Base-by-base conservation (phyloP, 64 coral and sea anemone species). In the Montipora sp. region DNA sequence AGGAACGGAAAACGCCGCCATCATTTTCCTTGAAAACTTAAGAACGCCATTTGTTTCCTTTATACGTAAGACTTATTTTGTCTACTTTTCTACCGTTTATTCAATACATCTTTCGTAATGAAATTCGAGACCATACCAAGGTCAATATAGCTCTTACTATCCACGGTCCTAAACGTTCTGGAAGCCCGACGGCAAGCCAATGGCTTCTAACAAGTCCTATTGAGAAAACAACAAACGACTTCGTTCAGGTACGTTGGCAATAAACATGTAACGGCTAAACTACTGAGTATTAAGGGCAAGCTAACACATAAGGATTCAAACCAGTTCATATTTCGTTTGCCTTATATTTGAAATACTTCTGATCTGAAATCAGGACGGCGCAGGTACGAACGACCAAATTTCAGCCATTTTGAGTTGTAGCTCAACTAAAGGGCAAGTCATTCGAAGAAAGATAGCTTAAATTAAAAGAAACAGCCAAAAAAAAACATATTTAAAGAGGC, bases 71-170 rank as follows among this genome's bases (percentile, higher is more conserved):
- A 36, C 36, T 36, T 36, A 77, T 77, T 77, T 19, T 77, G 75
- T 77, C 36, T 20, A 1, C 16, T 78, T 48, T 71, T 45, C 45
- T 72, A n/a, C 20, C n/a, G 15, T 16, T 49, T 71, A 48, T 85
- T 23, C 18, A 27, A 67, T 71, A 67, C 47, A 85, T 85, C 61
- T 71, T 20, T 71, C 47, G 59, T 71, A 45, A 71, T 85, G 82
- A 85, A 85, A 85, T 71, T 72, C 46, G 66, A 85, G 70, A 85
- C 47, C 22, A 22, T 36, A 36, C 36, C 44, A 71, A 10, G 2
- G 44, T 14, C 48, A 51, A 78, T 46, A 49, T 5, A 83, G 8
- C 47, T 22, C 66, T 7, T 18, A 21, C 61, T 70, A 45, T 50
- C 70, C 19, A 50, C 63, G 47, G 16, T 47, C 14, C 19, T 50